Percentiles rank a stretch among this genome's conserved stretches.
Evolutionary conservation across 1,140 invertebrate species (phyloP).

Genomic region (Pseudachorutes palmiensis): DNA sequence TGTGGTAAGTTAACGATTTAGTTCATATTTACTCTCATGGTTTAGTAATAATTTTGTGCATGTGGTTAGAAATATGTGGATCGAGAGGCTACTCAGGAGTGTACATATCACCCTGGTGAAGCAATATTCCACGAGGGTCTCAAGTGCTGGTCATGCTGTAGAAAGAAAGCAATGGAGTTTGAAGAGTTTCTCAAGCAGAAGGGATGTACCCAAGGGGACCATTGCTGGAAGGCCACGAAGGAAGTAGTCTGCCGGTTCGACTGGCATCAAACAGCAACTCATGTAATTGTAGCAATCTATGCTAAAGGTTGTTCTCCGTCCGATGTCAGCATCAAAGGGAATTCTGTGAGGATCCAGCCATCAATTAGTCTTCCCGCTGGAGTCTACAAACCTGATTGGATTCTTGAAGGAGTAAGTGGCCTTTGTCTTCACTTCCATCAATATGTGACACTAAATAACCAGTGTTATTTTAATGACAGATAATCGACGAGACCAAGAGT

Average conservation of each 20-base stretch:
- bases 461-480: constrained; percentile 47
- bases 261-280: constrained; percentile 80
- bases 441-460: constrained; percentile 11
- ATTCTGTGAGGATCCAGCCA: constrained; percentile 69
- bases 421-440: background rate
- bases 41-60: constrained; percentile 30
- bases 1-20: constrained; percentile 7
- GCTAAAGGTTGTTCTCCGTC: constrained; percentile 80
- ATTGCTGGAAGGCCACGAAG: background rate
- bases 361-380: constrained; percentile 66
- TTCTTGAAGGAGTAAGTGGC: constrained; percentile 67
- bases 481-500: constrained; percentile 60
- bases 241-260: constrained; percentile 73
- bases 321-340: constrained; percentile 66
- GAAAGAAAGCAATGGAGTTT: constrained; percentile 76
- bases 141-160: constrained; percentile 96
- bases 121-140: constrained; percentile 95
- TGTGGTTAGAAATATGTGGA: background rate
- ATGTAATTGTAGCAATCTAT: constrained; percentile 78
- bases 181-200: constrained; percentile 4
- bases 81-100: constrained; percentile 48
- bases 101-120: constrained; percentile 74
- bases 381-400: constrained; percentile 48
- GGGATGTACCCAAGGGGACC: constrained; percentile 3
- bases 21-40: constrained; percentile 24